Evolutionary conservation across 2,888 invertebrate species (phyloP).

Genomic region (Oscheius myriophilus): DNA sequence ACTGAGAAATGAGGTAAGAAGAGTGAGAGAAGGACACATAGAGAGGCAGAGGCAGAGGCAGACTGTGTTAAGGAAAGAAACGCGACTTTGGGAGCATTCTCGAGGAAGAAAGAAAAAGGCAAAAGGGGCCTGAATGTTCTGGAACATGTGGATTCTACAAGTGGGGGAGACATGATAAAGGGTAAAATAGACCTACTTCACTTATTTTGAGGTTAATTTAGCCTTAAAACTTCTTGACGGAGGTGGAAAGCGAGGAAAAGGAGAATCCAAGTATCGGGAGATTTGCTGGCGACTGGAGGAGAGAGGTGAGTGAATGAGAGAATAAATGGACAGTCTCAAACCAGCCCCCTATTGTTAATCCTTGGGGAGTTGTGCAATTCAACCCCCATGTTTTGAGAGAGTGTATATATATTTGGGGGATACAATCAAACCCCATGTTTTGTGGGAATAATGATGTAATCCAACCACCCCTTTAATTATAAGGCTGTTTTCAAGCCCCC

Average conservation of each 20-base stretch:
- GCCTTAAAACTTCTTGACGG: conserved; percentile 63
- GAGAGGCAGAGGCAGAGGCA: too few species aligned
- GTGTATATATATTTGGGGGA: not conserved
- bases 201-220: too few species aligned
- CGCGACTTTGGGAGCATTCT: conserved; percentile 66
- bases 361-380: too few species aligned
- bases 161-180: conserved; percentile 56
- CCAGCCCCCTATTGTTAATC: too few species aligned
- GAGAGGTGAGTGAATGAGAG: conserved; percentile 22
- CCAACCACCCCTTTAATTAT: too few species aligned
- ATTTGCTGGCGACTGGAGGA: conserved; percentile 55
- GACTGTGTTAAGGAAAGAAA: too few species aligned
- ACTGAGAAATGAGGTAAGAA: conserved; percentile 78
- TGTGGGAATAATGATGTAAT: not conserved
- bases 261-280: conserved; percentile 78
- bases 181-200: conserved; percentile 35
- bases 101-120: conserved; percentile 65
- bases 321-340: too few species aligned
- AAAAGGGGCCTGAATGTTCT: conserved; percentile 62
- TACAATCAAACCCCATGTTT: not conserved
- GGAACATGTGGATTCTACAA: conserved; percentile 56
- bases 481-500: too few species aligned
- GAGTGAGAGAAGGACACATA: too few species aligned
- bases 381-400: too few species aligned
- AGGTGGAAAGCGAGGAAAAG: conserved; percentile 53